phyloP scores from a whole-genome alignment of 2,797 vertebrate genomes.

The Galago senegalensis region DNA sequence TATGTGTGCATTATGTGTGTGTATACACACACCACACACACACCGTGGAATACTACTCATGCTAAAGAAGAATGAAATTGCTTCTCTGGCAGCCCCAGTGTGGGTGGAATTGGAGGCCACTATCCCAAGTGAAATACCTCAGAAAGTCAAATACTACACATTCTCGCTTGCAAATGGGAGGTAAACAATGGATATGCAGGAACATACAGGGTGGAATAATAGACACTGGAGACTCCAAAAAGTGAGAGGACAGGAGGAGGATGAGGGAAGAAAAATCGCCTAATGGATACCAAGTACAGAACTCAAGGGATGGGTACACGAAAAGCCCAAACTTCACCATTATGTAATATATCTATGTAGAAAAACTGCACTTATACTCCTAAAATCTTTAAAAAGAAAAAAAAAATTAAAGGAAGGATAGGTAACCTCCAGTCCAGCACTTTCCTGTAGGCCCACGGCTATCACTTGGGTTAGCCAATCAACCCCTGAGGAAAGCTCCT shows the following conservation, averaged over 20 bases:
- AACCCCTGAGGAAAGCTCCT: not conserved
- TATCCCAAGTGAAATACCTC: not conserved
- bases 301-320: not conserved
- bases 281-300: not conserved
- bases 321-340: not conserved
- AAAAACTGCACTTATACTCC: not conserved
- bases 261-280: not conserved
- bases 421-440: not conserved
- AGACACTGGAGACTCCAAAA: not conserved
- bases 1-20: too few relatives aligned
- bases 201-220: not conserved
- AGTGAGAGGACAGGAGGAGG: not conserved
- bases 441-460: fast-evolving
- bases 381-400: not conserved
- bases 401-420: not conserved
- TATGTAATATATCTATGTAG: not conserved
- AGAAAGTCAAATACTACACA: not conserved
- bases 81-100: not conserved
- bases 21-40: too few relatives aligned
- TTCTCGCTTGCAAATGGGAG: not conserved
- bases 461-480: too few relatives aligned
- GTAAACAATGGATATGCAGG: not conserved
- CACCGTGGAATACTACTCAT: not conserved
- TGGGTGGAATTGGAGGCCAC: not conserved
- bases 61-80: not conserved